Evolutionary conservation across 2,113 vertebrate genomes (phyloP).

Genomic region (Mionectes macconnelli): DNA sequence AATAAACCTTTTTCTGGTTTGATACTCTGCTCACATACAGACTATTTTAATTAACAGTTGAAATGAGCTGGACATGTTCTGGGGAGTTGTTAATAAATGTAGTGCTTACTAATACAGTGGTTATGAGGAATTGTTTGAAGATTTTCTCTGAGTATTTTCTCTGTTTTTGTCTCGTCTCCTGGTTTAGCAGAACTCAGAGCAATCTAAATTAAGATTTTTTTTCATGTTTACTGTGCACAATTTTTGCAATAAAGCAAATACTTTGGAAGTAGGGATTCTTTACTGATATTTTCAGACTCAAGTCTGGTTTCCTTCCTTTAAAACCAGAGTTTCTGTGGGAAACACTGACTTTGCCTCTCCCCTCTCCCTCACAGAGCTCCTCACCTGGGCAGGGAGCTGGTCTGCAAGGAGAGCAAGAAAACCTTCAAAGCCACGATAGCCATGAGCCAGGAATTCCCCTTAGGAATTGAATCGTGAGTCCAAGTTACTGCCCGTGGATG

Average conservation of each 20-base stretch:
- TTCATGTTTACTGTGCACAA: not conserved
- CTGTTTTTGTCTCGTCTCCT: not conserved
- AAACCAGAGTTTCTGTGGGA: not conserved
- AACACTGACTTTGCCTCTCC: not conserved
- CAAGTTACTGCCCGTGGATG: rapidly evolving
- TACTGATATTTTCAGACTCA: not conserved
- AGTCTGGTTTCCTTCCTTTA: not conserved
- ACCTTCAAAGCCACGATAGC: constrained; percentile 98
- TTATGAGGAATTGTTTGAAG: not conserved
- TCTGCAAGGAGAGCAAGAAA: constrained; percentile 99
- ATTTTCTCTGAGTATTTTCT: not conserved
- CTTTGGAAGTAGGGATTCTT: not conserved
- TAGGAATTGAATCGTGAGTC: constrained; percentile 96
- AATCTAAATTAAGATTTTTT: not conserved
- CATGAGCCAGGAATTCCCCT: constrained; percentile 98
- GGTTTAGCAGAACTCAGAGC: not conserved
- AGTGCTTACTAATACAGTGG: not conserved
- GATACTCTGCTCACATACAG: not conserved
- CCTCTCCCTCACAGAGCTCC: constrained; percentile 80
- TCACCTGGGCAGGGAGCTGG: constrained; percentile 93
- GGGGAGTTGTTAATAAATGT: not conserved
- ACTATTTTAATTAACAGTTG: not conserved
- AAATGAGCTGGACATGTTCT: not conserved
- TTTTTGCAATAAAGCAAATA: not conserved
- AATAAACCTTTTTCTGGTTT: not conserved